Evolutionary conservation across 2,113 vertebrate species (phyloP).

Genomic region (Lophochroa leadbeateri): DNA sequence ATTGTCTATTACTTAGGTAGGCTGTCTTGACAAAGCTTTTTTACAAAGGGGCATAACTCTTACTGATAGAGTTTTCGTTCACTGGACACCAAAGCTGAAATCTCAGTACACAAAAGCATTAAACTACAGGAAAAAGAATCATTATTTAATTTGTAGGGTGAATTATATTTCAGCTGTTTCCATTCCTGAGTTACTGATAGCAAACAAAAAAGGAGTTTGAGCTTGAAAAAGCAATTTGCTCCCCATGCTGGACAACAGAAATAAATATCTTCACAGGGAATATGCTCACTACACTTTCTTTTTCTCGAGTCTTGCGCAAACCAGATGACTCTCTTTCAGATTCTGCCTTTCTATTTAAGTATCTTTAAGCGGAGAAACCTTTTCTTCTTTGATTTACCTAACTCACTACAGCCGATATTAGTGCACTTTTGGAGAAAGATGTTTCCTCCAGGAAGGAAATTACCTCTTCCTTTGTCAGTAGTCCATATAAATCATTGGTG

Average conservation of each 20-base stretch:
- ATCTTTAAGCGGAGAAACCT: not conserved
- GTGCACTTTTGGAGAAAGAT: not conserved
- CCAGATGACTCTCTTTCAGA: not conserved
- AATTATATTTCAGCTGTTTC: not conserved
- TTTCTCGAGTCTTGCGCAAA: not conserved
- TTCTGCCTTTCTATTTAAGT: not conserved
- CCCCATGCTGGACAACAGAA: not conserved
- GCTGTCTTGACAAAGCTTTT: not conserved
- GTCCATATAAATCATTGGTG: not conserved
- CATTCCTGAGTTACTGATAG: not conserved
- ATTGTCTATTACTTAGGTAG: not conserved
- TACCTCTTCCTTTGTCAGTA: not conserved
- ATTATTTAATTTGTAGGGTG: not conserved
- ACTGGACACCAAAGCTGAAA: not conserved
- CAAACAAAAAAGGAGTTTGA: not conserved
- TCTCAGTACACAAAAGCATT: not conserved
- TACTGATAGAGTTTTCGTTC: not conserved
- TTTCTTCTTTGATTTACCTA: not conserved
- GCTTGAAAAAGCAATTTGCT: conserved; percentile 8
- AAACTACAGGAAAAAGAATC: not conserved
- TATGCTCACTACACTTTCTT: not conserved
- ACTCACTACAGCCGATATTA: not conserved
- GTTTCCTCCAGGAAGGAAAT: not conserved
- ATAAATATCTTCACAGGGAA: not conserved
- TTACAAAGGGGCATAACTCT: not conserved